phyloP scores from a whole-genome alignment of 2,888 invertebrate species.

The Eristalis intricaria region DNA sequence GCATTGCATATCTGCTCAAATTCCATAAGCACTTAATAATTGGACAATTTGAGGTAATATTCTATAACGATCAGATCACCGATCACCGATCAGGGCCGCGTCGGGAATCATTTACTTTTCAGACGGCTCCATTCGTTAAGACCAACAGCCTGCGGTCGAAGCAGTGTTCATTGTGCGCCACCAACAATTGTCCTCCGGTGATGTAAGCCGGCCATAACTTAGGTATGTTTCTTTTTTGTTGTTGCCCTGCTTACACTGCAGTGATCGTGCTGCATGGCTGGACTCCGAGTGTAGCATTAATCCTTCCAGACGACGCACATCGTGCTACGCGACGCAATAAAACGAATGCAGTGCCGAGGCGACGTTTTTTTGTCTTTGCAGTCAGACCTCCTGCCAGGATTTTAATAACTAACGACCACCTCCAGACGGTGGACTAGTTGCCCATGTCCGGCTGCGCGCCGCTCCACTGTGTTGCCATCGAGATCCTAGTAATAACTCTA shows the following conservation, averaged over 20 bases:
- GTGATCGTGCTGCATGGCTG: constrained; percentile 17
- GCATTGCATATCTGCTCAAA: constrained; percentile 7
- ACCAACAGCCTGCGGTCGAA: neutral
- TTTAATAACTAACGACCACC: constrained; percentile 69
- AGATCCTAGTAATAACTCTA: constrained; percentile 63
- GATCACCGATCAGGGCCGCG: constrained; percentile 38
- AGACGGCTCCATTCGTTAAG: constrained; percentile 45
- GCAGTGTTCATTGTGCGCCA: constrained; percentile 17
- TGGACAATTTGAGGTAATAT: constrained; percentile 51
- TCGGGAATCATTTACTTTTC: constrained; percentile 42
- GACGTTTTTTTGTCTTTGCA: constrained; percentile 6
- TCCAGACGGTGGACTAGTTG: constrained; percentile 56
- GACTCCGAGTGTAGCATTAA: constrained; percentile 42
- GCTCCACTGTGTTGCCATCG: constrained; percentile 22
- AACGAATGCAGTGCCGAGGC: constrained; percentile 33
- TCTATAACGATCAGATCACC: neutral
- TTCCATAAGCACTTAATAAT: constrained; percentile 61
- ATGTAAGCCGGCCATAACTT: constrained; percentile 66
- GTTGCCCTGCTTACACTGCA: neutral
- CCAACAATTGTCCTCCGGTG: constrained; percentile 61
- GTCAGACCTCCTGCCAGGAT: constrained; percentile 68
- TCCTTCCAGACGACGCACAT: constrained; percentile 54
- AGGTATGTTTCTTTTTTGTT: constrained; percentile 4
- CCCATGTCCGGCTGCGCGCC: neutral
- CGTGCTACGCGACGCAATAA: constrained; percentile 48